These are phyloP conservation scores for Entelurus aequoreus DNA, from an alignment of 2,113 vertebrate species.

Conservation along the genomic window DNA sequence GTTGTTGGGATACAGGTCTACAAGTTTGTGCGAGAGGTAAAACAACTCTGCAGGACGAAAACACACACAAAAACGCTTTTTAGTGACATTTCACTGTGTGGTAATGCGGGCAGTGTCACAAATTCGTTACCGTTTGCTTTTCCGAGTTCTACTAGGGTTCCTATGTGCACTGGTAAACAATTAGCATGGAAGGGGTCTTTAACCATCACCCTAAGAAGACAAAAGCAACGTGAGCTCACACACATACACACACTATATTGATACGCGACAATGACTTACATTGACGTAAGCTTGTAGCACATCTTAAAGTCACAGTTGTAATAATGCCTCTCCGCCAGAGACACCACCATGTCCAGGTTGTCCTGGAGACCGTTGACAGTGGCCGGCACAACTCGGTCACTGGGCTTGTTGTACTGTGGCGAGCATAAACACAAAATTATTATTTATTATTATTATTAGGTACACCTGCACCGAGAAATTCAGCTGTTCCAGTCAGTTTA, in stretches of 20 bases:
- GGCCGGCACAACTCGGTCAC: slow-evolving; percentile 87
- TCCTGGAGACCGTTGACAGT: slow-evolving; percentile 87
- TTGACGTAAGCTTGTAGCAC: slow-evolving; percentile 96
- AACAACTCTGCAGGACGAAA: slow-evolving; percentile 82
- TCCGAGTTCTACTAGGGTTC: slow-evolving; percentile 93
- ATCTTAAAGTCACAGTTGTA: slow-evolving; percentile 99
- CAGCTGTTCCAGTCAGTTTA: too few species aligned
- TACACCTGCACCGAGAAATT: not conserved
- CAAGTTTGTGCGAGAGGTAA: slow-evolving; percentile 97
- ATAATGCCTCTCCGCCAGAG: slow-evolving; percentile 96
- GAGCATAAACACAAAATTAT: slow-evolving; percentile 12
- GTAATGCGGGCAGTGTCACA: not conserved
- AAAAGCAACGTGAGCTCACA: not conserved
- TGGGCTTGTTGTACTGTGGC: slow-evolving; percentile 94
- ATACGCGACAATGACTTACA: slow-evolving; percentile 62
- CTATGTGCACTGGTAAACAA: slow-evolving; percentile 97
- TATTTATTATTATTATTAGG: not conserved
- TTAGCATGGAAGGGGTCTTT: slow-evolving; percentile 98
- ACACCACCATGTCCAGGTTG: slow-evolving; percentile 96
- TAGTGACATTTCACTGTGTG: not conserved
- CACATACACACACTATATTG: not conserved
- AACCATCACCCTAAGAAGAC: slow-evolving; percentile 86
- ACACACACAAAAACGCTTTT: slow-evolving; percentile 6
- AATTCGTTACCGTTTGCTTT: slow-evolving; percentile 88
- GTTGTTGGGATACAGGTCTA: slow-evolving; percentile 97